These are phyloP conservation scores for Rhagonycha fulva DNA, from an alignment of 2,888 invertebrate species.

Conservation along the genomic window DNA sequence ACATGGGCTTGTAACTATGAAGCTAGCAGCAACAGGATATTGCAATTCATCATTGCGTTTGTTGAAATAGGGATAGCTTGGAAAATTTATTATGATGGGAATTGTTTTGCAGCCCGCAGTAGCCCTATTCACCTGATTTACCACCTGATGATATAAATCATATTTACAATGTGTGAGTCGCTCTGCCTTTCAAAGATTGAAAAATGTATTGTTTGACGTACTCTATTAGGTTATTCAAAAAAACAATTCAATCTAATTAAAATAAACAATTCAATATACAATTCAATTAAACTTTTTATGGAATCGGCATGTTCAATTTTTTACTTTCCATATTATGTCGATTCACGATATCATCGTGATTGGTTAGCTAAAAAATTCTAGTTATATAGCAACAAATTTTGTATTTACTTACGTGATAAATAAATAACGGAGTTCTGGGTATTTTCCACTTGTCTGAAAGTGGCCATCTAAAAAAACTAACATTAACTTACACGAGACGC, in stretches of 20 bases:
- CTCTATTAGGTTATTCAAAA: neutral
- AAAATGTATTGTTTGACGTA: neutral
- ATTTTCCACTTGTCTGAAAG: constrained; percentile 19
- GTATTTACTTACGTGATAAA: constrained; percentile 7
- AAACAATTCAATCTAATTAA: neutral
- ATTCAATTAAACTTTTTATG: neutral
- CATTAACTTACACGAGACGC: neutral
- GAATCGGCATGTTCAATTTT: neutral
- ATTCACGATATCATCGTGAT: neutral
- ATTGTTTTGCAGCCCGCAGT: neutral
- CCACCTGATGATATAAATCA: neutral
- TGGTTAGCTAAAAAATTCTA: neutral
- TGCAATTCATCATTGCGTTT: neutral
- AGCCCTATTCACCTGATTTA: neutral
- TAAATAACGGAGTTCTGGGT: constrained; percentile 13
- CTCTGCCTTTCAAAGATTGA: neutral
- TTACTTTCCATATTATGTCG: neutral
- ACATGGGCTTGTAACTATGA: neutral
- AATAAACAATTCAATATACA: neutral
- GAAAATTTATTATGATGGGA: neutral
- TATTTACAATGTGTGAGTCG: neutral
- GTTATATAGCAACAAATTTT: neutral
- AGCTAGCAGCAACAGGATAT: neutral
- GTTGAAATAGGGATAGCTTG: neutral
- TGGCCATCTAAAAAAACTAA: constrained; percentile 11